phyloP scores from a whole-genome alignment of 1,140 invertebrate species.

The Orius insidiosus region DNA sequence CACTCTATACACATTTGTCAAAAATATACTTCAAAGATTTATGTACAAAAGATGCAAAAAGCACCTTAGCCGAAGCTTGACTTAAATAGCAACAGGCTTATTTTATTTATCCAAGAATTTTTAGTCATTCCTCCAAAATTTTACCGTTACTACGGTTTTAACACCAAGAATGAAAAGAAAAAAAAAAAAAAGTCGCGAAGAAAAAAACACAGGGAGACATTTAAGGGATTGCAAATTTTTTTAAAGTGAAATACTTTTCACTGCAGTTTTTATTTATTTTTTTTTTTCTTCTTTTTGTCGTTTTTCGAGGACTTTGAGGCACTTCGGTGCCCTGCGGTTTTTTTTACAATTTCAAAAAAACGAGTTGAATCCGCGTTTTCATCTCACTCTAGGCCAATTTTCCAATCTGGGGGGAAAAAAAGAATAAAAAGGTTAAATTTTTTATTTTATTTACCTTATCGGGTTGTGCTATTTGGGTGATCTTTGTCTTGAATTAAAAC shows the following conservation, averaged over 20 bases:
- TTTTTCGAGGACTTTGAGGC: not conserved
- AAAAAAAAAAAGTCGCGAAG: no score
- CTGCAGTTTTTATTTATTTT: not conserved
- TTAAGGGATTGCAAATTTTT: not conserved
- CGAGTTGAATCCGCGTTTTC: not conserved
- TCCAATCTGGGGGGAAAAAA: slow-evolving; percentile 10
- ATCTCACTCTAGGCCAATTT: slow-evolving; percentile 15
- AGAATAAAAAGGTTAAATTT: not conserved
- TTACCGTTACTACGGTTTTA: no score
- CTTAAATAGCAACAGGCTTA: no score
- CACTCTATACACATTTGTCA: slow-evolving; percentile 16
- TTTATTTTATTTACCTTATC: slow-evolving; percentile 9
- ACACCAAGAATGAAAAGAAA: no score
- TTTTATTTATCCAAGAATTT: no score
- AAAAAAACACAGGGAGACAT: no score
- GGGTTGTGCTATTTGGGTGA: slow-evolving; percentile 20
- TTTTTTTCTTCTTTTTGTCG: not conserved
- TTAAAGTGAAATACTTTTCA: not conserved
- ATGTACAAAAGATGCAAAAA: slow-evolving; percentile 8
- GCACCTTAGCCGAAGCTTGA: no score
- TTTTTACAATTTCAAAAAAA: not conserved
- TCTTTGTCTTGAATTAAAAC: slow-evolving; percentile 15
- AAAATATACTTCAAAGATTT: slow-evolving; percentile 15
- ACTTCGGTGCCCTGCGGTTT: slow-evolving; percentile 1
- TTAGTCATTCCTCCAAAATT: no score